These are phyloP conservation scores for Trichomalopsis sarcophagae DNA, from an alignment of 1,140 invertebrate species.

Conservation along the genomic window DNA sequence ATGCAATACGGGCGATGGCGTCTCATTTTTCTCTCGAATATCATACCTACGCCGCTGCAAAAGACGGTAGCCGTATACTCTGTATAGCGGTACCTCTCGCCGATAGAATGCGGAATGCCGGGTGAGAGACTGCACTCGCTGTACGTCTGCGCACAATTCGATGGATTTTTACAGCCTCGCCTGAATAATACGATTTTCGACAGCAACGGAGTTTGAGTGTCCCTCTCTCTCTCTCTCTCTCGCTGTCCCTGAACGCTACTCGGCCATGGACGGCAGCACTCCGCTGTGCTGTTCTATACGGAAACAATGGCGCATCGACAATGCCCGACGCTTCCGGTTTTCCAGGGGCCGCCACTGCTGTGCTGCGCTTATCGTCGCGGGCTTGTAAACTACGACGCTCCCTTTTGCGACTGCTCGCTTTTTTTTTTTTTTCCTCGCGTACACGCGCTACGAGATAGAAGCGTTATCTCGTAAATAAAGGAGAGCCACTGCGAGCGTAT, in stretches of 20 bases:
- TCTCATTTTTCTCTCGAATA: not conserved
- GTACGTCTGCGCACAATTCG: no score
- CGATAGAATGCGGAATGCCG: slow-evolving; percentile 44
- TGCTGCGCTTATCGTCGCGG: not conserved
- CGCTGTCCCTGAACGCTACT: slow-evolving; percentile 53
- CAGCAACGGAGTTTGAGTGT: not conserved
- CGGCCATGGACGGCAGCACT: slow-evolving; percentile 36
- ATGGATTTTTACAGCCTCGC: not conserved
- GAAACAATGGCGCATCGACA: slow-evolving; percentile 58
- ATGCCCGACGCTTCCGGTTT: slow-evolving; percentile 40
- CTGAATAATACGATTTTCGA: not conserved
- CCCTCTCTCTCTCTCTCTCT: no score
- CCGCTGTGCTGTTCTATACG: not conserved
- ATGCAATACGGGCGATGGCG: not conserved
- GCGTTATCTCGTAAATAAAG: not conserved
- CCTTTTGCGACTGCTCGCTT: not conserved
- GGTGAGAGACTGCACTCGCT: not conserved
- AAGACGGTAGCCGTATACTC: not conserved
- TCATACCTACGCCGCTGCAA: not conserved
- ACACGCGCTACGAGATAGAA: not conserved
- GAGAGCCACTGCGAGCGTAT: not conserved
- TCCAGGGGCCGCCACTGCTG: not conserved
- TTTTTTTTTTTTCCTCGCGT: not conserved
- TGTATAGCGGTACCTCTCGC: slow-evolving; percentile 41
- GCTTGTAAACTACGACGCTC: not conserved